Evolutionary conservation across 2,113 vertebrate species (phyloP), one percentile per base, ranked within the genome.

Genomic region (Scytalopus superciliaris): DNA sequence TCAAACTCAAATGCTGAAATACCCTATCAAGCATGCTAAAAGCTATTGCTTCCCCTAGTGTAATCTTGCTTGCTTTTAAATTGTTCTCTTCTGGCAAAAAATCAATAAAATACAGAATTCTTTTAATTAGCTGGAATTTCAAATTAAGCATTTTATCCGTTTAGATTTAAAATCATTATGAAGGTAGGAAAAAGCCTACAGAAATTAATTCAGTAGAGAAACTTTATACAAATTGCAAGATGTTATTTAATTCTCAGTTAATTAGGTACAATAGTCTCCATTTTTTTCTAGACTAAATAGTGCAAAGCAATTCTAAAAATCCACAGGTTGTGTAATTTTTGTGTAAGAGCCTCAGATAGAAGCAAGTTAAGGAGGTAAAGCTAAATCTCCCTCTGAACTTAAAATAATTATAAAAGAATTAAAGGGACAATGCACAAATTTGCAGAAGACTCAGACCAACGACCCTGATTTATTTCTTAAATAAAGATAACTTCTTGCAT

Each of bases 101-200:
- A 96, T 89, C 86, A 96, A 87, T 96, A 95, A 97, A 96, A 93
- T 79, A 84, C 67, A 96, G 59, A 83, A 89, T 95, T 93, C 68
- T 60, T 89, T 90, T 91, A 97, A 94, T 88, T 91, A 94, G 80
- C n/a, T 95, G 37, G 75, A 95, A 70, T 94, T 95, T 97, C 47
- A 93, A 79, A 89, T 39, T 60, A 93, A 89, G 12, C 4, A 0
- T 84, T 63, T 83, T 83, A 93, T 87, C 66, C 57, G 94, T 96
- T 73, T 78, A 92, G 76, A 82, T 91, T 89, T 94, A 79, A 89
- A 96, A 94, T 96, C 68, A 78, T 93, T 89, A 82, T 7, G 6
- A 70, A 91, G 22, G 35, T 57, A 93, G 47, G 68, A 85, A 47
- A 94, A 93, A 89, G 69, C 21, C 66, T 79, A 66, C 22, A 82